These are phyloP conservation scores for Drosophila melanica DNA, from an alignment of 1,140 invertebrate genomes.

Conservation along the genomic window DNA sequence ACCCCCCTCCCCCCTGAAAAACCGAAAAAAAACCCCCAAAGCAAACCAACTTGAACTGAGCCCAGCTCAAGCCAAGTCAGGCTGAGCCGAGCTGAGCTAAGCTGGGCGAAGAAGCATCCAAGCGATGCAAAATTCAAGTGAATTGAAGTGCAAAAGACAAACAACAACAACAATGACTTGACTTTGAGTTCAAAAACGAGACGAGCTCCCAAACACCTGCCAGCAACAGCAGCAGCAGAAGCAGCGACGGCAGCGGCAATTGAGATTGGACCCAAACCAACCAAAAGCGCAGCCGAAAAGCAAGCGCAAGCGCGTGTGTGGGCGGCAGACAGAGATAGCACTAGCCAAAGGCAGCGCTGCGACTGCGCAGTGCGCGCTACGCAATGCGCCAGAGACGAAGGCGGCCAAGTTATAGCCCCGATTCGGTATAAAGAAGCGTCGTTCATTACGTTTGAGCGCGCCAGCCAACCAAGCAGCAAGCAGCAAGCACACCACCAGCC, in stretches of 20 bases:
- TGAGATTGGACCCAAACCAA: slow-evolving; percentile 30
- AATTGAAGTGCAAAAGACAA: slow-evolving; percentile 84
- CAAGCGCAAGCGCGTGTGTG: slow-evolving; percentile 52
- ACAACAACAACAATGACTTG: slow-evolving; percentile 63
- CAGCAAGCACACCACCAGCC: slow-evolving; percentile 21
- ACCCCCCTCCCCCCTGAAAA: slow-evolving; percentile 45
- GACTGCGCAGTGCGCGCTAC: slow-evolving; percentile 37
- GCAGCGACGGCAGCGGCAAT: slow-evolving; percentile 5
- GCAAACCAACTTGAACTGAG: slow-evolving; percentile 57
- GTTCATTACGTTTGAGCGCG: slow-evolving; percentile 79
- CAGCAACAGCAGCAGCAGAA: slow-evolving; percentile 1
- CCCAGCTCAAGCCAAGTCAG: slow-evolving; percentile 12
- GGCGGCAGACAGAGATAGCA: slow-evolving; percentile 38
- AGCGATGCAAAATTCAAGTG: slow-evolving; percentile 78
- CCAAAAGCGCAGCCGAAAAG: slow-evolving; percentile 63
- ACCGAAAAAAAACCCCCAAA: slow-evolving; percentile 33
- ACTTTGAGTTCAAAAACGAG: slow-evolving; percentile 64
- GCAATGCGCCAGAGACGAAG: slow-evolving; percentile 25
- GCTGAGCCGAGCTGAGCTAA: slow-evolving; percentile 26
- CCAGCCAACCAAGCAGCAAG: slow-evolving; percentile 76
- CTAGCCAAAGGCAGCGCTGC: slow-evolving; percentile 1
- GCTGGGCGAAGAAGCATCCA: slow-evolving; percentile 66
- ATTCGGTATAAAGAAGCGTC: slow-evolving; percentile 52
- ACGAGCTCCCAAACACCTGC: slow-evolving; percentile 59
- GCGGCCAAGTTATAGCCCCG: slow-evolving; percentile 18